These are phyloP conservation scores for Lanius collurio DNA, from an alignment of 2,113 vertebrate genomes.

Conservation along the genomic window DNA sequence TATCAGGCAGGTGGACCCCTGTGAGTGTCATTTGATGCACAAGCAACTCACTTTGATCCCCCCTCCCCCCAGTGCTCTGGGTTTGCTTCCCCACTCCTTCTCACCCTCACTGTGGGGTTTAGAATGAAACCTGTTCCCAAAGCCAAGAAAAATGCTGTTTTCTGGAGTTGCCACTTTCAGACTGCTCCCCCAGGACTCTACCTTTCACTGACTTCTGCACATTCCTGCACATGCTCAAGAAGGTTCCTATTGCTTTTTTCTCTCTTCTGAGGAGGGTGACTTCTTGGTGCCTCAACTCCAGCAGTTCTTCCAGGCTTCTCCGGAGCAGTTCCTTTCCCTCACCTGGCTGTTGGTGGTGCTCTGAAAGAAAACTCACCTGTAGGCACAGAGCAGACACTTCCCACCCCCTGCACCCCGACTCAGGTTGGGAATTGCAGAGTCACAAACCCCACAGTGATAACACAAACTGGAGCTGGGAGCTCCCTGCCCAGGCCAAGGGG, in stretches of 20 bases:
- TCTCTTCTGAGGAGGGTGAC: conserved; percentile 67
- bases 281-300: conserved; percentile 72
- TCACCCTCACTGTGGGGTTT: neutral
- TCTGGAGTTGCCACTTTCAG: neutral
- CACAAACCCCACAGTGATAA: neutral
- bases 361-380: conserved; percentile 36
- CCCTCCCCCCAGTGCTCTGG: neutral
- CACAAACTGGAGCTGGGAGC: neutral
- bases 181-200: conserved; percentile 11
- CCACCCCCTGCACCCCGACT: neutral
- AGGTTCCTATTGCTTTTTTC: conserved; percentile 66
- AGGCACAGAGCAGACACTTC: neutral
- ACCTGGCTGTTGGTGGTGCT: neutral
- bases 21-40: neutral
- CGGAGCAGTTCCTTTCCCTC: neutral
- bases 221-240: conserved; percentile 79
- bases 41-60: neutral
- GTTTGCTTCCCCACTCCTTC: neutral
- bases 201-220: conserved; percentile 77
- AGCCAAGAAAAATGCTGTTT: neutral
- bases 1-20: neutral
- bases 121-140: neutral
- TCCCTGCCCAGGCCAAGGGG: neutral
- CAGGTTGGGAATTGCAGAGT: neutral
- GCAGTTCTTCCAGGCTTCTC: conserved; percentile 20